These are phyloP conservation scores for Phymatocera aterrima DNA, from an alignment of 2,888 invertebrate species.

Conservation along the genomic window DNA sequence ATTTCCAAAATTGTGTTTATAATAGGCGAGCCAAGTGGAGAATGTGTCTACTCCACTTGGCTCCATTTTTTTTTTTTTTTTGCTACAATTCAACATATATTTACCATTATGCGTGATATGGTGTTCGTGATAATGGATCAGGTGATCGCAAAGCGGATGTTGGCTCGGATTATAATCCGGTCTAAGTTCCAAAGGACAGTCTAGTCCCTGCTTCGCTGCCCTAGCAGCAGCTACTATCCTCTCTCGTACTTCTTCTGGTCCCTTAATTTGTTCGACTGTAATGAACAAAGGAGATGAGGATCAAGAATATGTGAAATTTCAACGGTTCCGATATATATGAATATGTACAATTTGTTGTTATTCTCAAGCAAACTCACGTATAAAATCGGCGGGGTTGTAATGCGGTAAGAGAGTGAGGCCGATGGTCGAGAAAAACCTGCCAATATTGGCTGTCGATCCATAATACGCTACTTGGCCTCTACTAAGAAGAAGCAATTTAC, in stretches of 20 bases:
- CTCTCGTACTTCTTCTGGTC: constrained; percentile 81
- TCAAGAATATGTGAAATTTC: background rate
- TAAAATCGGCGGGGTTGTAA: constrained; percentile 91
- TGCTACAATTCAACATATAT: constrained; percentile 17
- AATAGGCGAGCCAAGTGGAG: no score
- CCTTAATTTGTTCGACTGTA: constrained; percentile 87
- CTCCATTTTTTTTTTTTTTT: no score
- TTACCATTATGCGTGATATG: constrained; percentile 72
- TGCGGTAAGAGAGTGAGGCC: constrained; percentile 85
- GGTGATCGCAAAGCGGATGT: constrained; percentile 72
- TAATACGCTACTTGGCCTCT: constrained; percentile 87
- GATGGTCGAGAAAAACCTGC: constrained; percentile 83
- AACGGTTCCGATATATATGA: background rate
- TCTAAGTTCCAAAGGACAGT: constrained; percentile 78
- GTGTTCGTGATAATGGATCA: constrained; percentile 72
- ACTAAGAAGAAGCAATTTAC: constrained; percentile 83
- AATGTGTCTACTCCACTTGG: no score
- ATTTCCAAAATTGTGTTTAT: no score
- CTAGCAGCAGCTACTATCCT: constrained; percentile 82
- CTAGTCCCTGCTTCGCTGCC: constrained; percentile 78
- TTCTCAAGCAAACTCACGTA: constrained; percentile 77
- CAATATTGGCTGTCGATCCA: constrained; percentile 83
- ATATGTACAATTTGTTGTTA: background rate
- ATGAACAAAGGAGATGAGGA: constrained; percentile 6
- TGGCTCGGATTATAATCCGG: constrained; percentile 72